Evolutionary conservation across 2,797 vertebrate genomes (phyloP).

Genomic region (Melanotaenia pygmaea): DNA sequence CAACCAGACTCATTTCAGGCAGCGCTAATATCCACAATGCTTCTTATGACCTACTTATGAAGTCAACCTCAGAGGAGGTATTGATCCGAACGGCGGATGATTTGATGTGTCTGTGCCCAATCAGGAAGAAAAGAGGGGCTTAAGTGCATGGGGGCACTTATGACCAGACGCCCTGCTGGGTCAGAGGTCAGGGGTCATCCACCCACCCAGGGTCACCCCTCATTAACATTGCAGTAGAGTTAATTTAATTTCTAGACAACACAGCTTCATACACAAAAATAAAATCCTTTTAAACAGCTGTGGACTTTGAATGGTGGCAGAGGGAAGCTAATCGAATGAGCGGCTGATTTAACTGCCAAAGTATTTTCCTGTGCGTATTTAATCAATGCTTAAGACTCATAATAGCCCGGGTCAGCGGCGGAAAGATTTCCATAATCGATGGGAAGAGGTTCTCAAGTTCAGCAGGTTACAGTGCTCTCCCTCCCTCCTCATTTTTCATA

Average conservation of each 20-base stretch:
- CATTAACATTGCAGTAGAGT: conserved; percentile 82
- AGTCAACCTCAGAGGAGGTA: conserved; percentile 74
- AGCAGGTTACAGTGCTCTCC: conserved; percentile 65
- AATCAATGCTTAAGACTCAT: conserved; percentile 82
- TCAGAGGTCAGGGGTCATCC: conserved; percentile 85
- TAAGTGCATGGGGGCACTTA: conserved; percentile 86
- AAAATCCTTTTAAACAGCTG: conserved; percentile 67
- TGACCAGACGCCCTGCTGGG: conserved; percentile 83
- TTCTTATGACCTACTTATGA: conserved; percentile 82
- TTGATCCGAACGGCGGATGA: conserved; percentile 75
- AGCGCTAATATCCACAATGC: conserved; percentile 79
- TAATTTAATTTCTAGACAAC: conserved; percentile 87
- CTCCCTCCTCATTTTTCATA: conserved; percentile 70
- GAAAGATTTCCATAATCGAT: conserved; percentile 79
- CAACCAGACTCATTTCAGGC: conserved; percentile 63
- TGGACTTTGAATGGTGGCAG: conserved; percentile 39
- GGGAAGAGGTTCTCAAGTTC: conserved; percentile 75
- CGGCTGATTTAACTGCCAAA: conserved; percentile 74
- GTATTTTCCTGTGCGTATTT: conserved; percentile 77
- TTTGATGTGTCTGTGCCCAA: conserved; percentile 65
- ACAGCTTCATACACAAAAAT: conserved; percentile 59
- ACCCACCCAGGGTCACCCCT: conserved; percentile 85
- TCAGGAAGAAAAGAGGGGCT: conserved; percentile 49
- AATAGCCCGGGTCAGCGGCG: conserved; percentile 59
- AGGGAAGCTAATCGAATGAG: conserved; percentile 70